Evolutionary conservation across 2,888 invertebrate species (phyloP).

Genomic region (Fissipunctia ypsillon): DNA sequence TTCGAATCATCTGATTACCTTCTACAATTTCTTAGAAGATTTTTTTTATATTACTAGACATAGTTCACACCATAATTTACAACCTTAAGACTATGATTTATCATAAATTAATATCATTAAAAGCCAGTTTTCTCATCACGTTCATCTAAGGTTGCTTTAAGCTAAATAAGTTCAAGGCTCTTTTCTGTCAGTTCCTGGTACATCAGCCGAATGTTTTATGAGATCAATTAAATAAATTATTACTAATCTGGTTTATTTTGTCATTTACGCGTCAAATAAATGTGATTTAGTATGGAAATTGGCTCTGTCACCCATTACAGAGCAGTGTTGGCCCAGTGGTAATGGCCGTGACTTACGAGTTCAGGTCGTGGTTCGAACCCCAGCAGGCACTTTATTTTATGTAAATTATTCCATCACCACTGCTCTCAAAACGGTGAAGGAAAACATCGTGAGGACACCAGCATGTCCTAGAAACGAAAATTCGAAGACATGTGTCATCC

Average conservation of each 20-base stretch:
- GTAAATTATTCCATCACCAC: too few relatives aligned
- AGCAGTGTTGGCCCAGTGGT: too few relatives aligned
- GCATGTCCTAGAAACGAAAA: too few relatives aligned
- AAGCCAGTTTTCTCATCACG: slow-evolving; percentile 37
- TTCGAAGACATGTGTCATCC: too few relatives aligned
- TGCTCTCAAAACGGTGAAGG: too few relatives aligned
- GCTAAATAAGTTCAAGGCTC: slow-evolving; percentile 59
- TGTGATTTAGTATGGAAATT: neutral
- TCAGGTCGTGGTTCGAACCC: too few relatives aligned
- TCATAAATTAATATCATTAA: slow-evolving; percentile 36
- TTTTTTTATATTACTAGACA: slow-evolving; percentile 1
- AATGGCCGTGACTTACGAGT: too few relatives aligned
- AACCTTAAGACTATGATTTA: slow-evolving; percentile 8
- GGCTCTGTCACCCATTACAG: too few relatives aligned
- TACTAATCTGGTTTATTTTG: slow-evolving; percentile 28
- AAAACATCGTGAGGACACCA: too few relatives aligned
- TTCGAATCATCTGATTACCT: neutral
- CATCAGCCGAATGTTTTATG: slow-evolving; percentile 25
- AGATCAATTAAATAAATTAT: slow-evolving; percentile 20
- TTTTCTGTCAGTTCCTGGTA: slow-evolving; percentile 42
- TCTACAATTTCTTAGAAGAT: neutral
- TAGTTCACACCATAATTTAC: slow-evolving; percentile 16
- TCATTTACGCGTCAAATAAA: slow-evolving; percentile 10
- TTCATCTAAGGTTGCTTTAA: slow-evolving; percentile 18
- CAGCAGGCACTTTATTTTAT: too few relatives aligned